phyloP scores from a whole-genome alignment of 2,113 vertebrate species.

The Larimichthys crocea region DNA sequence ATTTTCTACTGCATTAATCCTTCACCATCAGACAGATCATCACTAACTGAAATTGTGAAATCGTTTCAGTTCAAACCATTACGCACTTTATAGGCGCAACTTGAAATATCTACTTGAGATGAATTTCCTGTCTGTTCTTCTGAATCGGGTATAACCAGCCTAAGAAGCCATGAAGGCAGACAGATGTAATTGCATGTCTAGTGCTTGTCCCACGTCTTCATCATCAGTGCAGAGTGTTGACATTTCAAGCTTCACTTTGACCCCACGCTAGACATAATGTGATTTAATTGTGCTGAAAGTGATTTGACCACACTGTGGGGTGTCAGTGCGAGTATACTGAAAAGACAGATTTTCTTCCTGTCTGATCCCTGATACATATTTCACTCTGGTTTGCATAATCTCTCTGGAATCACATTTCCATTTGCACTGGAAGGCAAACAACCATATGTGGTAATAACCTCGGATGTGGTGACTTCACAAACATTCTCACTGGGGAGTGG shows the following conservation, averaged over 20 bases:
- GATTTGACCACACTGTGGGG: too few relatives aligned
- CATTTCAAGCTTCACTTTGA: background rate
- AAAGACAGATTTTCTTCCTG: conserved; percentile 12
- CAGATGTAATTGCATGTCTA: background rate
- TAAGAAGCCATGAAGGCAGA: too few relatives aligned
- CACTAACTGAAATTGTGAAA: background rate
- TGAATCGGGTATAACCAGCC: conserved; percentile 2
- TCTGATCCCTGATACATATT: conserved; percentile 25
- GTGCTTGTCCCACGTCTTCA: background rate
- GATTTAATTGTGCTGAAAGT: background rate
- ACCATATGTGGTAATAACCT: conserved; percentile 35
- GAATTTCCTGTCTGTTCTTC: background rate
- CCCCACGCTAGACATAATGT: background rate
- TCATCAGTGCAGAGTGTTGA: background rate
- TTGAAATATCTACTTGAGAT: background rate
- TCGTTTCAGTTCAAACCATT: background rate
- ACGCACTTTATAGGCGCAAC: background rate
- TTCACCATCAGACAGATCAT: background rate
- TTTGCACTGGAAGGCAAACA: conserved; percentile 49
- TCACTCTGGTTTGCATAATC: conserved; percentile 10
- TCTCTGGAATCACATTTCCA: conserved; percentile 26
- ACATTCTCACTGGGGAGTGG: background rate
- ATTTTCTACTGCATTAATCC: too few relatives aligned
- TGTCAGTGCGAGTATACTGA: background rate
- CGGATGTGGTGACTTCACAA: conserved; percentile 21